Base-by-base conservation (phyloP, 2,888 invertebrate genomes). In the Cerceris rybyensis region DNA sequence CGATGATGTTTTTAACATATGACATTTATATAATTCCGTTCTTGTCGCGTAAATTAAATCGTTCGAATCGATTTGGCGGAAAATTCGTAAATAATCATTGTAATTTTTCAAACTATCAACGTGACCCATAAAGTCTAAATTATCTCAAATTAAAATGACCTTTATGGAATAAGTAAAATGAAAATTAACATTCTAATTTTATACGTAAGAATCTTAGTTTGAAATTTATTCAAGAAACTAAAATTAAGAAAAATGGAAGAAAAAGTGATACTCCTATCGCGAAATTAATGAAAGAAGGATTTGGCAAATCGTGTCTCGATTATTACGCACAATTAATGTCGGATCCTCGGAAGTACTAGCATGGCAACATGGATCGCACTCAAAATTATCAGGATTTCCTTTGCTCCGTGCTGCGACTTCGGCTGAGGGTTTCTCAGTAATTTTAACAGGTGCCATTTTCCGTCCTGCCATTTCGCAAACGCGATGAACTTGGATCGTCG, bases 271-370 rank as follows among this genome's bases (percentile, higher is more conserved):
- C 11, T 46, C 46, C 28, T 4, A 28, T 4, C 4, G 28, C 28
- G 28, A 28, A 28, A 28, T 28, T 28, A 28, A 46, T 46, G 2
- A 46, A 8, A 13, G 8, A 14, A 52, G 11, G 2, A 11, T n/a
- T n/a, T n/a, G 1, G 7, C 14, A n/a, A 13, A 52, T 7, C n/a
- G 14, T 52, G 14, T 52, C 64, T 66, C 59, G 65, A 68, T 77
- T 55, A 42, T 63, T 78, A 83, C 85, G 81, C 76, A 87, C 87
- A 59, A 87, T 72, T 55, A 82, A 77, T 43, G 87, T 88, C 28
- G 83, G 80, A 58, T 88, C 87, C 6, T 74, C 63, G 14, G 52
- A 59, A 16, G 49, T 7, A 39, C 14, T 16, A 50, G 70, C 71
- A n/a, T 49, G 41, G 72, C 86, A 88, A 50, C 59, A 6, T 6